Conservation (phyloP, 37 sponge, comb jelly and placozoan species). For the Aplysina aerophoba region DNA sequence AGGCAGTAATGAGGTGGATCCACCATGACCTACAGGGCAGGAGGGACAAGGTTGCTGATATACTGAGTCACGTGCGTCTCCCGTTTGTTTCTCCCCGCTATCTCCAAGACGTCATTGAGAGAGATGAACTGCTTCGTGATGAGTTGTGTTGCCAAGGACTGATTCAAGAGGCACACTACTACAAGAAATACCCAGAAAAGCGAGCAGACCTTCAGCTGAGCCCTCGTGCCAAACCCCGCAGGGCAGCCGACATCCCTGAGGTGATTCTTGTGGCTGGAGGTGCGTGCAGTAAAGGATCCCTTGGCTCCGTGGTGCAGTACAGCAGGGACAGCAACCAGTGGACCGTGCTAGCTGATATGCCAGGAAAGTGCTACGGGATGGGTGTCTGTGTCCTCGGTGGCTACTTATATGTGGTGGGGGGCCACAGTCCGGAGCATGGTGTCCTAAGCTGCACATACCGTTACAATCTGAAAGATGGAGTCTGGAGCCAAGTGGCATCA, state of each 20-base stretch:
- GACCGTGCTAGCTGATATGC: conserved; percentile 31
- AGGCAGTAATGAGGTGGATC: conserved; percentile 64
- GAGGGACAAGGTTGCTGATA: conserved; percentile 1
- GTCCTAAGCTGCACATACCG: conserved; percentile 24
- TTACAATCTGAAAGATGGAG: conserved; percentile 41
- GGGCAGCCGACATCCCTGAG: conserved; percentile 36
- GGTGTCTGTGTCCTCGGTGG: conserved; percentile 38
- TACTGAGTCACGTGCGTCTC: conserved; percentile 63
- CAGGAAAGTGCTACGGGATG: conserved; percentile 34
- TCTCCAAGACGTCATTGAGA: conserved; percentile 38
- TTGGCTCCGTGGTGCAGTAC: conserved; percentile 51
- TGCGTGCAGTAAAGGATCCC: conserved; percentile 7
- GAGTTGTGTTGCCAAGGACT: conserved; percentile 42
- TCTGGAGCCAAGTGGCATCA: conserved; percentile 43
- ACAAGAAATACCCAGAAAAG: conserved; percentile 58
- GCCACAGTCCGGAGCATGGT: conserved; percentile 24
- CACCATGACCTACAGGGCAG: conserved; percentile 44
- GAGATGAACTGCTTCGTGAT: conserved; percentile 40
- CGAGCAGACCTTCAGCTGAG: conserved; percentile 41
- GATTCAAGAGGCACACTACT: conserved; percentile 59
- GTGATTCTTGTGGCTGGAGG: conserved; percentile 58
- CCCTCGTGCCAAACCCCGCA: conserved; percentile 52
- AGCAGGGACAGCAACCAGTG: conserved; percentile 22
- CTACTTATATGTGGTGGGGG: conserved; percentile 51
- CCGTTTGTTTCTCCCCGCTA: conserved; percentile 54